Conservation (phyloP, 2,888 invertebrate genomes). For the Trilocha varians region DNA sequence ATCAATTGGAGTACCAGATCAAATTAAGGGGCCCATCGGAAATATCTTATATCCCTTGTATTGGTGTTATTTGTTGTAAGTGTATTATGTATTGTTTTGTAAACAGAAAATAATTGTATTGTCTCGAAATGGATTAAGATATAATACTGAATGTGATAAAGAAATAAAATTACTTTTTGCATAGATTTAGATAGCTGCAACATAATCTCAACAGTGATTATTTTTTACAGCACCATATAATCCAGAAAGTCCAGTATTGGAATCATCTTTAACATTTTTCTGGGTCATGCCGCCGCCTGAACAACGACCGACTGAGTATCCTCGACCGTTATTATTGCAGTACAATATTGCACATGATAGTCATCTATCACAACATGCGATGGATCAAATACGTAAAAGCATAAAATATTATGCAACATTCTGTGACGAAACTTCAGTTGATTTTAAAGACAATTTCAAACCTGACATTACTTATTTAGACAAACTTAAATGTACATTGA, state of each 20-base stretch:
- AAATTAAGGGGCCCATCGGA: constrained; percentile 94
- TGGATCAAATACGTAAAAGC: constrained; percentile 89
- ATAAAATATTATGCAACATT: constrained; percentile 85
- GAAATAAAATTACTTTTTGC: too few species aligned
- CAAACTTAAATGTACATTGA: constrained; percentile 86
- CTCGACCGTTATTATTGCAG: constrained; percentile 91
- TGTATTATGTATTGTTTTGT: too few species aligned
- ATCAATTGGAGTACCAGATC: constrained; percentile 95
- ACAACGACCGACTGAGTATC: constrained; percentile 92
- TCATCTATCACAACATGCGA: constrained; percentile 84
- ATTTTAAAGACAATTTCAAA: constrained; percentile 75
- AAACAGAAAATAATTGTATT: too few species aligned
- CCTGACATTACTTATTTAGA: constrained; percentile 85
- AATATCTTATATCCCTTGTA: constrained; percentile 93
- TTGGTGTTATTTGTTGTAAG: constrained; percentile 94
- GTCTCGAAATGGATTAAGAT: too few species aligned
- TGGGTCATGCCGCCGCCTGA: constrained; percentile 98
- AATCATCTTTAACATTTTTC: constrained; percentile 88
- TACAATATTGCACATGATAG: constrained; percentile 88
- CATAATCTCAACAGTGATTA: too few species aligned
- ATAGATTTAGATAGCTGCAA: too few species aligned
- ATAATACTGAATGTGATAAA: too few species aligned
- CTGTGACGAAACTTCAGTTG: constrained; percentile 55
- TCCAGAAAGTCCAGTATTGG: constrained; percentile 83
- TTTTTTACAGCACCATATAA: constrained; percentile 83